Base-by-base conservation (phyloP, 2,797 vertebrate genomes). In the Rhinatrema bivittatum region DNA sequence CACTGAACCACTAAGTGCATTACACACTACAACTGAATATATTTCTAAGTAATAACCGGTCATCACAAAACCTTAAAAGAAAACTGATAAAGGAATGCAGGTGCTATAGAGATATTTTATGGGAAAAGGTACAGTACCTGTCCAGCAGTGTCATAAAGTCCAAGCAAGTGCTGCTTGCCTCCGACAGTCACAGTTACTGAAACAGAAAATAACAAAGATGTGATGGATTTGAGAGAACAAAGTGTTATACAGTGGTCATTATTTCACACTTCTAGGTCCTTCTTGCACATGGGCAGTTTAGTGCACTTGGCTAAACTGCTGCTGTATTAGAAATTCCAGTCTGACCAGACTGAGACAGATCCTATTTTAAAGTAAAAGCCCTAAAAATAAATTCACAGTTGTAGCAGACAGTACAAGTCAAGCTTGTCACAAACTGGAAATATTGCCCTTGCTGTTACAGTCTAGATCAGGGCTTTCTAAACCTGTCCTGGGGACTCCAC, bases 141-240 rank as follows among this genome's bases (percentile, higher is more conserved):
- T 48, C 89, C 89, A 26, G 89, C 89, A 2, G 89, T 91, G 64
- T 91, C 88, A 19, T 90, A 91, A 19, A 91, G 80, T 42, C 84
- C 88, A 42, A 91, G 74, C 61, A 90, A 71, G 28, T 91, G 87
- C 27, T 90, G 87, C 31, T 82, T 81, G 58, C 88, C 89, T 68
- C 87, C 88, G 41, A 91, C 87, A 3, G 82, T 87, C 63, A 91
- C 73, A 7, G 87, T 90, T 52, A 91, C 89, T 91, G 60, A 34
- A 68, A 47, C 66, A 74, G 28, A 65, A 38, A 14, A 49, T 1
- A 28, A 53, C 25, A 55, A 32, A 53, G 20, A n/a, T n/a, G n/a
- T n/a, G 33, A 10, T 8, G 34, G 16, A 46, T 58, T 30, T 33
- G 60, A 32, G 29, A 8, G 21, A 5, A 9, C 16, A 5, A 9